Evolutionary conservation across 1,140 invertebrate species (phyloP).

Genomic region (Drosophila teissieri): DNA sequence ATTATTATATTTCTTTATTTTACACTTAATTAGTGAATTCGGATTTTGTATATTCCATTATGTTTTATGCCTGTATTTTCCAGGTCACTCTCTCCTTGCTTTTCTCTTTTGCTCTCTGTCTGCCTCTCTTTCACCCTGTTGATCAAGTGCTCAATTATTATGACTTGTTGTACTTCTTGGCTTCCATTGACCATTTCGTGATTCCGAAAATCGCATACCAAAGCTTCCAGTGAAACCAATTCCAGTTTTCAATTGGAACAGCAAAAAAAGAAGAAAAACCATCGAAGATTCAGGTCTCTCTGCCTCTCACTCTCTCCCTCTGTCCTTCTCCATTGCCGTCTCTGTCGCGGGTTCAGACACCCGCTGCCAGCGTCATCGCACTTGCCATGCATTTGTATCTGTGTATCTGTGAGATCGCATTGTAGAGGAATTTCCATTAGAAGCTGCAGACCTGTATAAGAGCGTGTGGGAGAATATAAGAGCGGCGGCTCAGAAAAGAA

Average conservation of each 20-base stretch:
- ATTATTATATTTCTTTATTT: background rate
- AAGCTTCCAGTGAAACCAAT: conserved; percentile 80
- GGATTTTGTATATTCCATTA: background rate
- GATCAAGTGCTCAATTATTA: conserved; percentile 83
- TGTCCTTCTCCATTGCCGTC: background rate
- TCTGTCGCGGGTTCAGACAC: conserved; percentile 56
- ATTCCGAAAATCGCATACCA: conserved; percentile 80
- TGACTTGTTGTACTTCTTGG: conserved; percentile 63
- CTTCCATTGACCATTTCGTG: conserved; percentile 79
- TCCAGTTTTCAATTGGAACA: conserved; percentile 82
- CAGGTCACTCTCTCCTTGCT: conserved; percentile 2
- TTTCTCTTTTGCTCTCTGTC: conserved; percentile 5
- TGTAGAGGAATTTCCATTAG: conserved; percentile 43
- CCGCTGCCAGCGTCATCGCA: conserved; percentile 50
- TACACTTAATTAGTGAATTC: background rate
- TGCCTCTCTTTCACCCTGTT: conserved; percentile 13
- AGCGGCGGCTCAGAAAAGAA: conserved; percentile 29
- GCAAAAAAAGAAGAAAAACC: conserved; percentile 33
- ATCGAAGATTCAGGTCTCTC: conserved; percentile 16
- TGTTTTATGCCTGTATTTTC: conserved; percentile 14
- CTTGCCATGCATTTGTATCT: conserved; percentile 42
- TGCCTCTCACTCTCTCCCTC: conserved; percentile 2
- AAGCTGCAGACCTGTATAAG: conserved; percentile 45
- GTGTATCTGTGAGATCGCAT: conserved; percentile 39
- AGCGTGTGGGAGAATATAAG: conserved; percentile 19